Percentiles rank a stretch among this genome's conserved stretches.
phyloP scores from a whole-genome alignment of 2,888 invertebrate genomes.

The Spisula subtruncata region DNA sequence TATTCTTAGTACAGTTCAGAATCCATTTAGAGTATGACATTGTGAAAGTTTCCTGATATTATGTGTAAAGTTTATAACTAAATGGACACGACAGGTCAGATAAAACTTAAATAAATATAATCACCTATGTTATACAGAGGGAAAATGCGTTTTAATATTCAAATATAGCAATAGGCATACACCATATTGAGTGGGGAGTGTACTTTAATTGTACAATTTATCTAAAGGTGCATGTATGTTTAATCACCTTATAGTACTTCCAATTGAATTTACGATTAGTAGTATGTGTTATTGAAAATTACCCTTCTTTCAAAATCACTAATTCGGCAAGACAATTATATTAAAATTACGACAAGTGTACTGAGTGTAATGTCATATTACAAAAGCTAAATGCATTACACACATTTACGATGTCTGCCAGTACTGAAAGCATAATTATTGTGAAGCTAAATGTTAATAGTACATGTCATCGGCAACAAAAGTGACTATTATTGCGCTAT shows the following conservation, averaged over 20 bases:
- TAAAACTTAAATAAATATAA: too few species aligned
- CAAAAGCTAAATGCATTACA: conserved; percentile 20
- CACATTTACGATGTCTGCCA: neutral
- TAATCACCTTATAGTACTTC: neutral
- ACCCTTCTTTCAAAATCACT: neutral
- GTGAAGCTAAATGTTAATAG: neutral
- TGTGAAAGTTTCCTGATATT: too few species aligned
- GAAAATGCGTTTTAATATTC: too few species aligned
- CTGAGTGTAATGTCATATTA: neutral
- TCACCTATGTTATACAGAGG: too few species aligned
- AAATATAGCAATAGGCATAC: too few species aligned
- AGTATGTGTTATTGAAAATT: neutral
- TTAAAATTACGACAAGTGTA: conserved; percentile 15
- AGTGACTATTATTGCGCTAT: neutral
- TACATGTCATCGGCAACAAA: neutral
- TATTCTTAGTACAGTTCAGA: too few species aligned
- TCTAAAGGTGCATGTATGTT: neutral
- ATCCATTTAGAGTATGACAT: too few species aligned
- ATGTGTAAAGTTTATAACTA: too few species aligned
- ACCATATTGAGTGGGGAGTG: too few species aligned
- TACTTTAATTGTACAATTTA: neutral
- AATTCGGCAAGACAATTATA: conserved; percentile 10
- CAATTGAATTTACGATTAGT: neutral
- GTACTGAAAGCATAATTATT: neutral
- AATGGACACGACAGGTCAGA: too few species aligned